Base-by-base conservation (phyloP, 2,888 invertebrate genomes). In the Eumacrocentrus americanus region DNA sequence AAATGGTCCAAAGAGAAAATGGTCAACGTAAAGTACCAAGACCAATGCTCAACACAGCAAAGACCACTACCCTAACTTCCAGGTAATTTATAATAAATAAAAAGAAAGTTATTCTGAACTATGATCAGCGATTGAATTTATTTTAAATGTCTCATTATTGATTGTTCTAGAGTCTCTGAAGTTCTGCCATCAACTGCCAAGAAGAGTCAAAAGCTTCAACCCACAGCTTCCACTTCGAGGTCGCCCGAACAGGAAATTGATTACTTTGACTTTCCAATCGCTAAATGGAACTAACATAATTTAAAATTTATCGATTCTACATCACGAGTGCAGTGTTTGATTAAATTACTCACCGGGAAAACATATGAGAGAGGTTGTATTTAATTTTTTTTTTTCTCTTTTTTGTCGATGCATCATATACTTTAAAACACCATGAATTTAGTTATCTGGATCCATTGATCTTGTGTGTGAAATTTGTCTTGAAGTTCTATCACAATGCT, bases 1-100 rank as follows among this genome's bases (percentile, higher is more conserved):
- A 94, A 76, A 87, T 93, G 64, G 82, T 94, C 62, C 90, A 91
- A 71, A 87, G 94, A 58, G 88, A 94, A 83, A 87, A 88, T 78
- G 87, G 93, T 73, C 89, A 89, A 76, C 85, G 92, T 1, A 89
- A 90, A 78, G 91, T 92, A 64, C 92, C 92, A 35, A 89, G 90
- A 40, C 92, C 91, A 44, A 86, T 88, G 70, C 73, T 82, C 44
- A 79, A 77, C 61, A 71, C 75, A 60, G 69, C 74, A 16, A 75
- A 67, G 61, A 68, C 72, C 14, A 70, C 70, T 52, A 70, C 61
- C 29, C 38, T 29, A 53, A 68, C 70, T 58, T 60, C 69, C 53
- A 74, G 76, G 79, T 79, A 72, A 66, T 62, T 47, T 4, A 29
- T 29, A n/a, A n/a, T n/a, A n/a, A n/a, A n/a, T n/a, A n/a, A n/a